Evolutionary conservation across 1,140 invertebrate species (phyloP).

Genomic region (Rhizoglyphus robini): DNA sequence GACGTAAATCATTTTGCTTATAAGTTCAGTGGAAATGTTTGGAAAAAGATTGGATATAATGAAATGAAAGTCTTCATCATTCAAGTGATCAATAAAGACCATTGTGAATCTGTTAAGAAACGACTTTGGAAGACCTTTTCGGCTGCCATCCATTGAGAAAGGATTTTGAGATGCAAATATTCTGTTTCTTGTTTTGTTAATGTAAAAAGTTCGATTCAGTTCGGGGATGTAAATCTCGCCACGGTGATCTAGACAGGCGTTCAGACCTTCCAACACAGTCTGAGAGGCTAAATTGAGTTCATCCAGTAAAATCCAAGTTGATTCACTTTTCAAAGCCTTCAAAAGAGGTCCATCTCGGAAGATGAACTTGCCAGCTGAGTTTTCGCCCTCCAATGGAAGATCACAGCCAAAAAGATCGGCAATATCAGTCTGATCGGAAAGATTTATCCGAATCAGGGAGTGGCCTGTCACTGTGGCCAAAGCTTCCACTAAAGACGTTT

Average conservation of each 20-base stretch:
- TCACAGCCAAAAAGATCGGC: constrained; percentile 96
- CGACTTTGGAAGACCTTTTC: constrained; percentile 86
- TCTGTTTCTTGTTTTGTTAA: constrained; percentile 49
- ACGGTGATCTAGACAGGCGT: constrained; percentile 95
- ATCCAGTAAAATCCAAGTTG: constrained; percentile 90
- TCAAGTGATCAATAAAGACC: constrained; percentile 68
- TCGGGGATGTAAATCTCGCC: constrained; percentile 93
- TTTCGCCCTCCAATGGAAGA: constrained; percentile 70
- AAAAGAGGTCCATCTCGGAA: constrained; percentile 94
- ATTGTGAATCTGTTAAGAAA: constrained; percentile 91
- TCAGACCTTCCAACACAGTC: constrained; percentile 91
- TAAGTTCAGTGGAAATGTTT: constrained; percentile 35
- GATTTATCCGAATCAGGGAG: constrained; percentile 74
- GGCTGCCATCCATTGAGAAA: constrained; percentile 74
- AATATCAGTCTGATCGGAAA: constrained; percentile 97
- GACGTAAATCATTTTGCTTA: constrained; percentile 63
- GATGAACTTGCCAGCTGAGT: constrained; percentile 49
- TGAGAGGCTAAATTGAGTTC: constrained; percentile 97
- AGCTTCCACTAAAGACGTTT: constrained; percentile 86
- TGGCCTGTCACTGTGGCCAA: constrained; percentile 70
- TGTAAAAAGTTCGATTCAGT: constrained; percentile 66
- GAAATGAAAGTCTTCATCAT: constrained; percentile 54
- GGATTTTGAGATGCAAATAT: constrained; percentile 99
- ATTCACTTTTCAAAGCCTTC: constrained; percentile 69
- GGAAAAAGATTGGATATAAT: constrained; percentile 40